Base-by-base conservation (phyloP, 2,888 invertebrate species). In the Cryptophagus acutangulus region DNA sequence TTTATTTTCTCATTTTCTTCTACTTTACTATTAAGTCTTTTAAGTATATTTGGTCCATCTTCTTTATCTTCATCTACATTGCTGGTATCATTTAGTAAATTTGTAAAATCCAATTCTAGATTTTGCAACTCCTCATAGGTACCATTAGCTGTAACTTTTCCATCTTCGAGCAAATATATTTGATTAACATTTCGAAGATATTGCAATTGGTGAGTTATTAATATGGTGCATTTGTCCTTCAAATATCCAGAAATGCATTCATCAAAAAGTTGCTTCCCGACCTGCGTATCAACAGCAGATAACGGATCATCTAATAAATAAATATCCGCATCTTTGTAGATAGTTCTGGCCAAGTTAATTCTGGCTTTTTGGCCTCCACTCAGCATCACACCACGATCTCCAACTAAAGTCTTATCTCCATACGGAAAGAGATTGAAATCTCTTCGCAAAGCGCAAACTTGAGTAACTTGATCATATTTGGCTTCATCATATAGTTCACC, bases 221-320 rank as follows among this genome's bases (percentile, higher is more conserved):
- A 74, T 33, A 88, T 76, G 16, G 81, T 69, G 1, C 84, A 81
- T 59, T 82, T 78, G 46, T 79, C 73, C 9, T 75, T 71, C 48
- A 88, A 69, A 54, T 79, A 78, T 2, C 74, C 54, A n/a, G 54
- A 73, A 34, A 87, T 75, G 58, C 86, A 88, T 58, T 83, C 77
- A 59, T 91, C 86, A 69, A 91, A 92, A 51, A 93, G 73, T 67
- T 88, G 86, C 1, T 84, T 78, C 1, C 89, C 87, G 1, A 92
- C 91, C 62, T 86, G 84, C 0, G 88, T 78, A 70, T 92, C 92
- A 4, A 92, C 91, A 0, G 92, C 91, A 46, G 88, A 84, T 13
- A 92, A 71, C 0, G 92, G 91, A 71, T 92, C 92, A 65, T 92
- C 92, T 36, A 92, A 70, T 8, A 92, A 69, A 61, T 89, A 91